A percentile compares a stretch with the other conserved stretches of the same genome.
These are phyloP conservation scores for Hemicordylus capensis DNA, from an alignment of 2,113 vertebrate species.

Conservation along the genomic window DNA sequence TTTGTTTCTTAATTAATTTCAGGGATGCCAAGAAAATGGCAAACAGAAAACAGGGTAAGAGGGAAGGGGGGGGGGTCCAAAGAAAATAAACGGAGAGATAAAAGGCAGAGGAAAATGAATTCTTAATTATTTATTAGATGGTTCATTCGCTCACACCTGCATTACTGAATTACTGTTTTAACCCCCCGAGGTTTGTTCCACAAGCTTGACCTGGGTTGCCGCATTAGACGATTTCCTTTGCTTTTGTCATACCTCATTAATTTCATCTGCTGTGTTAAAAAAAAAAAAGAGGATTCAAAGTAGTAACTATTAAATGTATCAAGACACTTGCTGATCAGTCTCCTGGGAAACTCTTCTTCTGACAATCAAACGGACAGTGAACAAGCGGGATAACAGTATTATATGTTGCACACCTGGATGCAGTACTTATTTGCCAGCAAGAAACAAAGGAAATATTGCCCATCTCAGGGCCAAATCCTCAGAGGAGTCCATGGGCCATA, in stretches of 20 bases:
- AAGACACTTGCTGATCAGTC: conserved; percentile 1
- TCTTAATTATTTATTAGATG: conserved; percentile 76
- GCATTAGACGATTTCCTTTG: conserved; percentile 43
- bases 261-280: conserved; percentile 33
- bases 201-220: conserved; percentile 57
- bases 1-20: conserved; percentile 73
- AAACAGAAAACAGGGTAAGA: conserved; percentile 58
- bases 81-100: conserved; percentile 62
- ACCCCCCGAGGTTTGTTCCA: conserved; percentile 57
- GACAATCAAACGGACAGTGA: not conserved
- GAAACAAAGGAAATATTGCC: fast-evolving
- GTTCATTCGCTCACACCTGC: conserved; percentile 74
- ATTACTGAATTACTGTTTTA: conserved; percentile 62
- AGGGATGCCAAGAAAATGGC: conserved; percentile 60
- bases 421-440: not conserved
- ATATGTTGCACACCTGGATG: not conserved
- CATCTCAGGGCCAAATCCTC: not conserved
- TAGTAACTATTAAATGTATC: not conserved
- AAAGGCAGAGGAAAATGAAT: conserved; percentile 71
- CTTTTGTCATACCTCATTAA: conserved; percentile 68
- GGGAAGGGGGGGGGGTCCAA: not conserved
- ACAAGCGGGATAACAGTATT: fast-evolving
- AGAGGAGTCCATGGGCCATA: not conserved
- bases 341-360: conserved; percentile 2
- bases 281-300: not conserved